phyloP scores from a whole-genome alignment of 2,797 vertebrate species.

The Kryptolebias ocellatus region DNA sequence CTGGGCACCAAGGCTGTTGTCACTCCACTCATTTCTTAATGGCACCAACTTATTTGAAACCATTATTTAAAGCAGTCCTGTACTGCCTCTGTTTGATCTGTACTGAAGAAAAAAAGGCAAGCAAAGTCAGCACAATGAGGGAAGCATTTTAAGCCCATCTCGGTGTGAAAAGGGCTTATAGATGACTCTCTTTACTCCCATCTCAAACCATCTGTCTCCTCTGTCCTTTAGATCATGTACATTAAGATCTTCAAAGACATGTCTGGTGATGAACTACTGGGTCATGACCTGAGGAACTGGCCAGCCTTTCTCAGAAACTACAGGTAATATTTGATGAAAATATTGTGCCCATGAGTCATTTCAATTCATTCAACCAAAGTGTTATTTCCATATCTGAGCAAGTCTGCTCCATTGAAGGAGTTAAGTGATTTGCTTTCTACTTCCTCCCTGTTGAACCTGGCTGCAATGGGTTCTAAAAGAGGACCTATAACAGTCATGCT shows the following conservation, averaged over 20 bases:
- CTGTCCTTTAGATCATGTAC: background rate
- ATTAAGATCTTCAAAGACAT: slow-evolving; percentile 1
- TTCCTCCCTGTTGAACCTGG: background rate
- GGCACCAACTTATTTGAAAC: background rate
- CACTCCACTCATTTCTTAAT: background rate
- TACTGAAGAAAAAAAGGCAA: background rate
- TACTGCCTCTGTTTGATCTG: background rate
- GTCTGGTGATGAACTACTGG: too few species aligned
- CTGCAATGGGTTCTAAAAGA: background rate
- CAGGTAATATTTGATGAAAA: too few species aligned
- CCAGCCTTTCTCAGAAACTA: too few species aligned
- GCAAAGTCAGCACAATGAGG: background rate
- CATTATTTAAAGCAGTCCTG: background rate
- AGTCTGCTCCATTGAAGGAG: background rate
- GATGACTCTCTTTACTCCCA: background rate
- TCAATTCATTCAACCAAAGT: background rate
- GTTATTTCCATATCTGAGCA: background rate
- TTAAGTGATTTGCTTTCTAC: background rate
- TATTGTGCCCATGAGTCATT: too few species aligned
- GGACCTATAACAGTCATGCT: background rate
- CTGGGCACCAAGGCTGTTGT: background rate
- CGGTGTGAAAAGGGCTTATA: background rate
- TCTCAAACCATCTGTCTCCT: background rate
- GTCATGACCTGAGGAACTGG: too few species aligned
- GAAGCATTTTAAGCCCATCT: background rate